These are phyloP conservation scores for Danio albolineatus DNA, from an alignment of 2,797 vertebrate species.

Conservation along the genomic window DNA sequence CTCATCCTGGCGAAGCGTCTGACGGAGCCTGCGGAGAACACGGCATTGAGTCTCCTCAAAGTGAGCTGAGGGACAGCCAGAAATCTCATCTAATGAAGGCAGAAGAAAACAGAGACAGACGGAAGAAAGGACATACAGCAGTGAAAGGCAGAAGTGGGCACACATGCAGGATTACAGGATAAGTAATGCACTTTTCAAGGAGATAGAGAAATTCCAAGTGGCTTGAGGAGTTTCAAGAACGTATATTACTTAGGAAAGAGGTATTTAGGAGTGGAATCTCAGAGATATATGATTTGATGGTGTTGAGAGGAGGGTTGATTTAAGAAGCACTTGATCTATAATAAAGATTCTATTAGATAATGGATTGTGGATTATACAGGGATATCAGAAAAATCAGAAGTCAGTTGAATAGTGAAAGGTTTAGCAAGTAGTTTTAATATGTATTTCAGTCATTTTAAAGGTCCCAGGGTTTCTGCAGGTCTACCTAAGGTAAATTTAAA, in stretches of 20 bases:
- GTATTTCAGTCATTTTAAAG: not conserved
- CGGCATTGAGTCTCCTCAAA: slow-evolving; percentile 62
- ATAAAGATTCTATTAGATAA: not conserved
- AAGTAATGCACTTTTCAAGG: not conserved
- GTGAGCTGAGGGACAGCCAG: slow-evolving; percentile 57
- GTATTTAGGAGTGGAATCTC: not conserved
- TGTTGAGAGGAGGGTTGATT: not conserved
- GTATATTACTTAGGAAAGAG: not conserved
- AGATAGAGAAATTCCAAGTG: not conserved
- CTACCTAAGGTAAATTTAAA: no score
- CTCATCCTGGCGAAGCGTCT: slow-evolving; percentile 79
- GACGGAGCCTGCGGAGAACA: slow-evolving; percentile 53
- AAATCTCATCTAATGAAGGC: slow-evolving; percentile 74
- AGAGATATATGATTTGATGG: no score
- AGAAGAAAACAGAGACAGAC: not conserved
- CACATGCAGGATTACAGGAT: not conserved
- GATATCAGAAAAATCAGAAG: not conserved
- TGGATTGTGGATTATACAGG: not conserved
- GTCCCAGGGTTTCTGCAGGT: no score
- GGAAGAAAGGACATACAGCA: not conserved
- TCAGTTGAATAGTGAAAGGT: not conserved
- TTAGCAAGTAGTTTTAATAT: not conserved
- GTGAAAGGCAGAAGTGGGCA: slow-evolving; percentile 9
- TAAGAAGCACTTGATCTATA: not conserved
- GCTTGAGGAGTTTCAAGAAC: not conserved